Percentiles rank a stretch among this genome's conserved stretches.
These are phyloP conservation scores for Cephus runcator DNA, from an alignment of 2,888 invertebrate species.

Conservation along the genomic window DNA sequence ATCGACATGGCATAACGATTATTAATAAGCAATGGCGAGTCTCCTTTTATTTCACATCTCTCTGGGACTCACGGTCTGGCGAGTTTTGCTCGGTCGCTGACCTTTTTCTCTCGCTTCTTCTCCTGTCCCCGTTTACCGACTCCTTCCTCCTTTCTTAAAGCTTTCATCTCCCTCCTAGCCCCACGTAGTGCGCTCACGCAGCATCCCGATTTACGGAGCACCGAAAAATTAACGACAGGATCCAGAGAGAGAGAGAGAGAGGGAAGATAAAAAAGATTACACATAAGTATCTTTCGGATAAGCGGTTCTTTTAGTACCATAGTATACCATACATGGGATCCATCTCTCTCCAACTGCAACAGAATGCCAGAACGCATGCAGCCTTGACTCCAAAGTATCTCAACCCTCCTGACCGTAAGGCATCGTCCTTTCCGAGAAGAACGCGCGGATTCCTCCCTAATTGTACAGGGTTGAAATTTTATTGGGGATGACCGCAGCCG, in stretches of 20 bases:
- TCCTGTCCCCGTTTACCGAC: conserved; percentile 1
- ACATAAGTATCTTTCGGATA: neutral
- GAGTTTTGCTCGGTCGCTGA: conserved; percentile 58
- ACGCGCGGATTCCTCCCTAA: neutral
- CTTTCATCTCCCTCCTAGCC: neutral
- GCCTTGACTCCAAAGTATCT: neutral
- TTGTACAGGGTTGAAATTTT: neutral
- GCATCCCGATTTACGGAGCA: conserved; percentile 3
- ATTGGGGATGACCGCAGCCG: neutral
- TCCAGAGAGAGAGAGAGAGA: neutral
- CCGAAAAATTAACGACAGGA: neutral
- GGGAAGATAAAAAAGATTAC: neutral
- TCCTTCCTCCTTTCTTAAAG: neutral
- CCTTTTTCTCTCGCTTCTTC: conserved; percentile 36
- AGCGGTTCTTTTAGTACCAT: neutral
- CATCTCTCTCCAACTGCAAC: neutral
- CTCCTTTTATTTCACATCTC: conserved; percentile 42
- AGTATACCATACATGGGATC: neutral
- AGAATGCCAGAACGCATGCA: neutral
- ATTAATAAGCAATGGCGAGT: conserved; percentile 22
- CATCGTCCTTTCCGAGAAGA: neutral
- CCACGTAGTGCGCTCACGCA: neutral
- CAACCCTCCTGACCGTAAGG: neutral
- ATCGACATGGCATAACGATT: neutral
- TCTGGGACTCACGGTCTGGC: conserved; percentile 55